Evolutionary conservation across 2,113 vertebrate genomes (phyloP), one percentile per base, ranked within the genome.

Genomic region (Dasyornis broadbenti): DNA sequence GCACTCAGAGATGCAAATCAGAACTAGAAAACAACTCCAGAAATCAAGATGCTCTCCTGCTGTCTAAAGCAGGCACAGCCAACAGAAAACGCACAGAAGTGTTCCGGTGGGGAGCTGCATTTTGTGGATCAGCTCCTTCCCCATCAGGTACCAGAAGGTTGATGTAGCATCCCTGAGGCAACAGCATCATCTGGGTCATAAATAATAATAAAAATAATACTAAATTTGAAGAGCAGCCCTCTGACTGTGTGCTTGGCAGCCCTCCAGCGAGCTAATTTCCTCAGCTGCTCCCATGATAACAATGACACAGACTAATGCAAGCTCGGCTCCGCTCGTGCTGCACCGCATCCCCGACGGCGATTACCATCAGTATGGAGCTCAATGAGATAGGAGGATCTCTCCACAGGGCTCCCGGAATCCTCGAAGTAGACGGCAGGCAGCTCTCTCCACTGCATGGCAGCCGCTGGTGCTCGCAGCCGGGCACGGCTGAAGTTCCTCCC

Each of bases 201-300:
- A 95, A 96, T 95, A 96, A 95, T 94, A 95, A 96, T 92, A 96
- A 96, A 92, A 97, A 94, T 94, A 96, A 94, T 94, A 95, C 94
- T 89, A 94, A 89, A 96, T 95, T 92, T 44, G 79, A 88, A 92
- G 90, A 94, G 92, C 79, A 93, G 81, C 90, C 92, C 93, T 94
- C 93, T 92, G 92, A 64, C 95, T 96, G 88, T 78, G 95, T 71
- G 86, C 21, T 93, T 97, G 96, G 96, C 94, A 97, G 96, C 92
- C 96, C 92, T 95, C 95, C 96, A 96, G 96, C 94, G 45, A 95
- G 90, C 92, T 97, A 95, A 97, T 96, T 96, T 96, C 89, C 82
- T 96, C 95, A 96, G 94, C 96, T 94, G 94, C 91, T 96, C 94
- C 96, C 96, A 64, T 57, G 94, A 92, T 96, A 96, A 96, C 95